Base-by-base conservation (phyloP, 92 coral and sea anemone species). In the Metridium senile region DNA sequence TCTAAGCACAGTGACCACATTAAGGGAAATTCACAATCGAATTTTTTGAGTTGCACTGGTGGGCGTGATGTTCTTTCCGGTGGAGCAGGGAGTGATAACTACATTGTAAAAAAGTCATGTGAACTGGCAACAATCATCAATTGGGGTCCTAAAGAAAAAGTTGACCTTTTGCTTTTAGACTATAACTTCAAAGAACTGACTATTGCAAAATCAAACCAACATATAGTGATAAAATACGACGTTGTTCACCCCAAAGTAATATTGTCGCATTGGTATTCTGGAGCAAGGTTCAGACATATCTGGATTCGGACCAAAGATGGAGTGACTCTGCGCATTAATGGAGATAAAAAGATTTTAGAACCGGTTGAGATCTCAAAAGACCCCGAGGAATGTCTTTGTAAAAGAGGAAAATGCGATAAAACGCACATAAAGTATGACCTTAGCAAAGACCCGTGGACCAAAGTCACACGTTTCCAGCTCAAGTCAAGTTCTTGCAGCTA, bases 401-500 rank as follows among this genome's bases (percentile, higher is more conserved):
- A 35, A 25, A 8, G 13, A 39, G 20, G 26, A 17, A 63, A 1
- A 27, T 82, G 86, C 19, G 18, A 4, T 0, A n/a, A 2, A 27
- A 64, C 35, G 1, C 11, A 13, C 16, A 45, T 81, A 16, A 28
- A 57, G 1, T 81, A 74, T 29, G 56, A 85, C 57, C 75, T 85
- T 21, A 17, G 19, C 0, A 28, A 27, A 2, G 59, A 68, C 29
- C 86, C 82, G 21, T 86, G 87, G 90, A 59, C 69, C 20, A 28
- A 62, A 0, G 75, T 86, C 23, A 74, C 77, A 45, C 81, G 90
- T 32, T 86, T 86, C 52, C 76, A 76, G 28, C 68, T 86, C 10
- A 82, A 82, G 1, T 86, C 87, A 0, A 86, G 87, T 70, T 62
- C 51, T 8, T 86, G 90, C 70, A 86, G 90, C 69, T 86, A 86